Percentiles rank a stretch among this genome's conserved stretches.
Evolutionary conservation across 1,140 invertebrate species (phyloP).

Genomic region (Myzus persicae): DNA sequence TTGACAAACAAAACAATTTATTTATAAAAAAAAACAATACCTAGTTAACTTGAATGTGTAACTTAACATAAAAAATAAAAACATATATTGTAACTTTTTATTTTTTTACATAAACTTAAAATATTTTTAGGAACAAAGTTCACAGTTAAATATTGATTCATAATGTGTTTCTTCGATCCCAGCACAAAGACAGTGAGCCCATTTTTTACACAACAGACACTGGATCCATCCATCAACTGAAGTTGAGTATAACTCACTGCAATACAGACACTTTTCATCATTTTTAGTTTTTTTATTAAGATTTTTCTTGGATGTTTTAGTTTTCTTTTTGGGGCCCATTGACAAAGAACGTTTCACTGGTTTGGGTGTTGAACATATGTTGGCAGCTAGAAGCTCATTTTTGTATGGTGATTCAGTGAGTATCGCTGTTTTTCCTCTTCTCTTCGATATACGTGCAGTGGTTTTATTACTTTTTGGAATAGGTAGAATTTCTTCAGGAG

Average conservation of each 20-base stretch:
- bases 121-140: slow-evolving; percentile 20
- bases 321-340: background rate
- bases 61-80: background rate
- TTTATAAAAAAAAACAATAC: background rate
- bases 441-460: background rate
- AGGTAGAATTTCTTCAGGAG: slow-evolving; percentile 20
- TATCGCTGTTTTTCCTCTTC: slow-evolving; percentile 31
- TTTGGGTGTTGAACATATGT: background rate
- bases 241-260: background rate
- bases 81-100: background rate
- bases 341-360: slow-evolving; percentile 19
- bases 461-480: slow-evolving; percentile 37
- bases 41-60: background rate
- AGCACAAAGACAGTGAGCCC: slow-evolving; percentile 18
- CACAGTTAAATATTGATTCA: background rate
- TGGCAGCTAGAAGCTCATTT: background rate
- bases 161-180: background rate
- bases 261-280: background rate
- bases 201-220: background rate
- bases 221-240: background rate
- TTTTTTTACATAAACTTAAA: too few species aligned
- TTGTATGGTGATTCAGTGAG: slow-evolving; percentile 23
- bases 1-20: background rate
- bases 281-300: background rate
- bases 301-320: background rate